Base-by-base conservation (phyloP, 2,797 vertebrate species). In the Distichodus sexfasciatus region DNA sequence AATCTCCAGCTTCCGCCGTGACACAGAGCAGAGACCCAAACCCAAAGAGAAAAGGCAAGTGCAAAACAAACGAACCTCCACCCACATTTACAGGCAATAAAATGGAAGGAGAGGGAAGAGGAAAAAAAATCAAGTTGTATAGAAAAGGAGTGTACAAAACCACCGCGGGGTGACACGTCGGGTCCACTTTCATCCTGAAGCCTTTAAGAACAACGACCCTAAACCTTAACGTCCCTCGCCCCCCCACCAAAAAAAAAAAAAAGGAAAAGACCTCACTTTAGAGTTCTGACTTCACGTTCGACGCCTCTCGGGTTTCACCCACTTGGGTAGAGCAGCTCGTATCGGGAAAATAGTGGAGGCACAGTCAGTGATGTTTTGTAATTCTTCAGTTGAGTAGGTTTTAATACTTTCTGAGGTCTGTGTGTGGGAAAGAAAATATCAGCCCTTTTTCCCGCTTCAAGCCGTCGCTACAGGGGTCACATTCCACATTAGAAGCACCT, bases 1-100 rank as follows among this genome's bases (percentile, higher is more conserved):
- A 79, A 87, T 88, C 82, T 86, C 84, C 70, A 76, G 75, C 71
- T 79, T 81, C 78, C 66, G 85, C 81, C 84, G 72, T 70, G 77
- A 71, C 35, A 86, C 67, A 79, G 10, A 70, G 79, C n/a, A 69
- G 79, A 81, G 78, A 73, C 57, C 62, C 70, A 70, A 70, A 44
- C 73, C 62, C 57, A 71, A 76, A 78, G 62, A 78, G 46, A 71
- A 60, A 50, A 79, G 53, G 67, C 48, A 61, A 64, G 24, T 50
- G 55, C 44, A 72, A 54, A 31, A n/a, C n/a, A n/a, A 75, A 58
- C 38, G 48, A 28, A 68, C 40, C 67, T 74, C 44, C 43, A 53
- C 38, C 57, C 48, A 57, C 73, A 69, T 59, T 64, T 61, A 67
- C 55, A 65, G 62, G 65, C 75, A 71, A 60, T 54, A 78, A 33